Evolutionary conservation across 2,888 invertebrate genomes (phyloP), one percentile per base, ranked within the genome.

Genomic region (Neria commutata): DNA sequence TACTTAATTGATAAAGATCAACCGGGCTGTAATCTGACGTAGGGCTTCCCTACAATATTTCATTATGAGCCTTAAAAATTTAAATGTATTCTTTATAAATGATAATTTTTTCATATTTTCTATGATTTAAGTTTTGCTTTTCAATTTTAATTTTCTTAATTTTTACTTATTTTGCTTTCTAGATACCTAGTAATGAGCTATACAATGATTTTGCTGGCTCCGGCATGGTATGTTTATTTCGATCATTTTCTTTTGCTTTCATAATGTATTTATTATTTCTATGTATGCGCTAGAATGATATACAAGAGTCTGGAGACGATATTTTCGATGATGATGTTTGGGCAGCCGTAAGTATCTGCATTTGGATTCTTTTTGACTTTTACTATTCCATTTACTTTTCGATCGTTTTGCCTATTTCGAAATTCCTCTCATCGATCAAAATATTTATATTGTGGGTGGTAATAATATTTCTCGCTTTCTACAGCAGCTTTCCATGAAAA

Each of bases 251-350:
- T 26, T 54, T 58, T 17, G 29, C 0, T 50, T 55, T 56, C 51
- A 25, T 23, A 26, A 24, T 56, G 48, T 46, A 23, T 47, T 56
- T 58, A 19, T 48, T 53, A 25, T n/a, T 19, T 21, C 14, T 40
- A 57, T 54, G 46, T 49, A 45, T 63, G 51, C 59, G 34, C n/a
- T 40, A 33, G 37, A 51, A 25, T 67, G 64, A 61, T 46, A 49
- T 17, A 42, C 67, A 64, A 21, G 53, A 62, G 19, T 4, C 14
- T 2, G 1, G 56, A 16, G 68, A 72, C 56, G 68, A 69, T 48
- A 54, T 68, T 10, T 58, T 54, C 48, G 62, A 66, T 25, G 67
- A 70, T 0, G 51, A 10, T 1, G 67, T 61, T 37, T 71, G 71
- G 71, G 16, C 50, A 17, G 8, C 45, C 1, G 66, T 63, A 42